Percentiles rank a stretch among this genome's conserved stretches.
phyloP scores from a whole-genome alignment of 2,888 invertebrate genomes.

The Hirtodrosophila alboralis region DNA sequence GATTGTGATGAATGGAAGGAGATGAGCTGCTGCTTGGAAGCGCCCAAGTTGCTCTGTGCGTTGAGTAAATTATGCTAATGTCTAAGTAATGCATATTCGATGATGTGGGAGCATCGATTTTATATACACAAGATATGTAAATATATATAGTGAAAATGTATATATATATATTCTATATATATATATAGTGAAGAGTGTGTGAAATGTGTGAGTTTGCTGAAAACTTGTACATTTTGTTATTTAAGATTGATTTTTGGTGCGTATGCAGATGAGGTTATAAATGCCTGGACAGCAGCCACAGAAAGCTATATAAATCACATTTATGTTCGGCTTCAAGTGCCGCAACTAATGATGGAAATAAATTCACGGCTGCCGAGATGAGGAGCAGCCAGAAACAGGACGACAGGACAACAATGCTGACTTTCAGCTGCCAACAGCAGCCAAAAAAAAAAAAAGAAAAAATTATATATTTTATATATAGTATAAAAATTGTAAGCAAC shows the following conservation, averaged over 20 bases:
- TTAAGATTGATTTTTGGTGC: constrained; percentile 50
- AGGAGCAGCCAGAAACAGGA: constrained; percentile 23
- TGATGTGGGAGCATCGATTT: constrained; percentile 57
- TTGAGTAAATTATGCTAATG: constrained; percentile 83
- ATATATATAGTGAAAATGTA: neutral
- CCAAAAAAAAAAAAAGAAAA: constrained; percentile 10
- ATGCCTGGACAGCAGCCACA: constrained; percentile 42
- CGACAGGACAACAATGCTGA: constrained; percentile 60
- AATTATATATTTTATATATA: neutral
- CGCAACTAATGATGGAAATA: constrained; percentile 82
- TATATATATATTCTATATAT: constrained; percentile 6
- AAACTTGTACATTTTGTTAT: constrained; percentile 24
- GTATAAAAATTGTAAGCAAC: constrained; percentile 36
- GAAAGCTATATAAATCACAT: constrained; percentile 71
- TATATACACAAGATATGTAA: constrained; percentile 14
- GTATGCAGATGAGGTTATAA: constrained; percentile 23
- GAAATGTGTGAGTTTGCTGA: neutral
- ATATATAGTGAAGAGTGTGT: too few relatives aligned
- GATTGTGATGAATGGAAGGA: constrained; percentile 50
- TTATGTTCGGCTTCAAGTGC: constrained; percentile 74
- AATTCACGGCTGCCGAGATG: constrained; percentile 65
- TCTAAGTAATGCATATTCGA: constrained; percentile 82
- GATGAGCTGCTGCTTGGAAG: constrained; percentile 24
- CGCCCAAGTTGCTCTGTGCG: constrained; percentile 49
- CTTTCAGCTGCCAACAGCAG: constrained; percentile 59